Evolutionary conservation across 2,888 invertebrate genomes (phyloP).

Genomic region (Urechis unicinctus): DNA sequence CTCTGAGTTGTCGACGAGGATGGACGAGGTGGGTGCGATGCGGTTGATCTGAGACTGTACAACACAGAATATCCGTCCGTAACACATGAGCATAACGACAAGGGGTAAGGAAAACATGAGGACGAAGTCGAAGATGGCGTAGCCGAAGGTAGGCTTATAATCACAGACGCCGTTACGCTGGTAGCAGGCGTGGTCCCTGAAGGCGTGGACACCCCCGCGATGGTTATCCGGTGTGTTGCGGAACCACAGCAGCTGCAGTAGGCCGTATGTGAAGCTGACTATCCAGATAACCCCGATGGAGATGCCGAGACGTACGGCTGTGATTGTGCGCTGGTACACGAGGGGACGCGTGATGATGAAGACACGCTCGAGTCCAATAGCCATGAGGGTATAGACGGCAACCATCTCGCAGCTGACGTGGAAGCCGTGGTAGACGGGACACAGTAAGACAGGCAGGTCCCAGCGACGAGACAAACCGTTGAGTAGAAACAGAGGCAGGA

Average conservation of each 20-base stretch:
- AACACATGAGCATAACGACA: conserved; percentile 10
- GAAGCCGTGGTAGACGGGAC: conserved; percentile 12
- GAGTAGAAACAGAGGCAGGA: conserved; percentile 16
- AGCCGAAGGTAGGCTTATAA: conserved; percentile 9
- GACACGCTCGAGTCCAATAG: conserved; percentile 17
- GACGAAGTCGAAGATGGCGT: conserved; percentile 14
- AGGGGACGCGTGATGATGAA: conserved; percentile 19
- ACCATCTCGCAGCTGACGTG: conserved; percentile 8
- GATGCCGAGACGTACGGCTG: conserved; percentile 1
- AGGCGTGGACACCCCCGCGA: neutral
- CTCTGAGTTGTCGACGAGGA: neutral
- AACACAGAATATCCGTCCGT: conserved; percentile 18
- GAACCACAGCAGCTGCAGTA: conserved; percentile 14
- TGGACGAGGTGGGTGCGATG: neutral
- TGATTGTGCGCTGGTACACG: conserved; percentile 18
- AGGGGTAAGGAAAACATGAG: conserved; percentile 13
- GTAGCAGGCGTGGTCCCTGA: neutral
- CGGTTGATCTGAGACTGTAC: conserved; percentile 18
- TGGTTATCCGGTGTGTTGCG: neutral
- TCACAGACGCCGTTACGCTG: conserved; percentile 5
- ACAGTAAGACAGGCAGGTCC: conserved; percentile 2
- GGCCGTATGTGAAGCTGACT: conserved; percentile 14
- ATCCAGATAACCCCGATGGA: conserved; percentile 13
- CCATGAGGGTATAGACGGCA: conserved; percentile 9
- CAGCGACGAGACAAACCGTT: conserved; percentile 1